A percentile compares a stretch with the other conserved stretches of the same genome.
phyloP scores from a whole-genome alignment of 2,888 invertebrate genomes.

The Macropis europaea region DNA sequence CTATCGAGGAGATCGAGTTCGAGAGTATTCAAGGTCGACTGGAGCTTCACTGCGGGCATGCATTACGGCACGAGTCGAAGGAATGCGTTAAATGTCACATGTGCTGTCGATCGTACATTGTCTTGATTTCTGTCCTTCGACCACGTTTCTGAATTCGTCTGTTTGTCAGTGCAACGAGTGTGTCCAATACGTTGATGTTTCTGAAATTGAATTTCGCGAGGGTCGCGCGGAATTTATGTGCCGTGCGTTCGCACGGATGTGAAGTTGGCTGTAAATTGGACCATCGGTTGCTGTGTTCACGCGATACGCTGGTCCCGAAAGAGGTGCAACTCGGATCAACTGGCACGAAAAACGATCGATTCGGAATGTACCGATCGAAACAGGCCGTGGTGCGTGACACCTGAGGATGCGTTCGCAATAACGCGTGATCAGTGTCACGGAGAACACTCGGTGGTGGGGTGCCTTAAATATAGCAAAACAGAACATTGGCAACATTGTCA shows the following conservation, averaged over 20 bases:
- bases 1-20: conserved; percentile 29
- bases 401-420: conserved; percentile 39
- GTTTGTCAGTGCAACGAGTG: too few relatives aligned
- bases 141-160: too few relatives aligned
- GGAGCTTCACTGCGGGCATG: conserved; percentile 55
- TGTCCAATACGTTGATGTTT: neutral
- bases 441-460: conserved; percentile 31
- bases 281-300: conserved; percentile 44
- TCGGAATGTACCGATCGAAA: conserved; percentile 1
- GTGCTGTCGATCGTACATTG: conserved; percentile 11
- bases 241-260: conserved; percentile 34
- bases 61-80: conserved; percentile 43
- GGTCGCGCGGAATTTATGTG: neutral
- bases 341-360: neutral
- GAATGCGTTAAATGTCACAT: conserved; percentile 41
- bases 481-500: conserved; percentile 55
- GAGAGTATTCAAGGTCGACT: conserved; percentile 55
- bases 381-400: conserved; percentile 28
- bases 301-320: conserved; percentile 29
- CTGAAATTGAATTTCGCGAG: neutral
- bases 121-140: too few relatives aligned
- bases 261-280: conserved; percentile 47
- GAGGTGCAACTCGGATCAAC: neutral
- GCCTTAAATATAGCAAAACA: conserved; percentile 53
- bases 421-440: conserved; percentile 40